Conservation (phyloP, 1,140 invertebrate species). For the Lepeophtheirus salmonis region DNA sequence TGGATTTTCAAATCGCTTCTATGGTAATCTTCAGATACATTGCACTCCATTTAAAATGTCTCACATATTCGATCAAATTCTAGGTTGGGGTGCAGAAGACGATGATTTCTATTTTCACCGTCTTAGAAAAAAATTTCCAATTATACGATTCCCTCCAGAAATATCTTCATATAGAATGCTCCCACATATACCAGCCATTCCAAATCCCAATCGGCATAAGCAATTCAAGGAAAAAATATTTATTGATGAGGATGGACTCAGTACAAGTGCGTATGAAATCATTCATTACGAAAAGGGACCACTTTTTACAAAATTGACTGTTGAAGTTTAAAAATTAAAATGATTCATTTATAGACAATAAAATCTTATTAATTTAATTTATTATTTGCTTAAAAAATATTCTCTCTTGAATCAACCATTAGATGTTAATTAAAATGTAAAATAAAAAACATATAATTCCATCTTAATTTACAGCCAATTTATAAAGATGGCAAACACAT, state of each 20-base stretch:
- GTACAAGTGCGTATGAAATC: neutral
- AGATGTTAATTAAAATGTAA: too few relatives aligned
- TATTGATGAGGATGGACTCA: neutral
- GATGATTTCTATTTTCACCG: conserved; percentile 8
- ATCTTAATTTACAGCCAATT: too few relatives aligned
- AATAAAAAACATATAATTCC: too few relatives aligned
- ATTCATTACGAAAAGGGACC: neutral
- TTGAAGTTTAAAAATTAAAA: neutral
- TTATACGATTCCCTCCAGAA: neutral
- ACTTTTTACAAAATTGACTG: neutral
- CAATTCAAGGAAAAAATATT: neutral
- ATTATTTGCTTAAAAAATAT: too few relatives aligned
- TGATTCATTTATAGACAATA: too few relatives aligned
- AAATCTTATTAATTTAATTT: too few relatives aligned
- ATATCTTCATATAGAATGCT: neutral
- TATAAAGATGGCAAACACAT: too few relatives aligned
- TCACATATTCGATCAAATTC: too few relatives aligned
- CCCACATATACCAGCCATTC: neutral
- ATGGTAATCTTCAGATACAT: neutral
- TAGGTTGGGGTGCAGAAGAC: conserved; percentile 14
- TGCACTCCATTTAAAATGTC: neutral
- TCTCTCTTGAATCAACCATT: too few relatives aligned
- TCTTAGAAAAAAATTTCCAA: neutral
- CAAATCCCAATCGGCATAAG: neutral
- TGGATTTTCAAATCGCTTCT: conserved; percentile 15